Evolutionary conservation across 30 jellyfish, hydroid and myxozoan species (phyloP).

Genomic region (Chironex yamaguchii): DNA sequence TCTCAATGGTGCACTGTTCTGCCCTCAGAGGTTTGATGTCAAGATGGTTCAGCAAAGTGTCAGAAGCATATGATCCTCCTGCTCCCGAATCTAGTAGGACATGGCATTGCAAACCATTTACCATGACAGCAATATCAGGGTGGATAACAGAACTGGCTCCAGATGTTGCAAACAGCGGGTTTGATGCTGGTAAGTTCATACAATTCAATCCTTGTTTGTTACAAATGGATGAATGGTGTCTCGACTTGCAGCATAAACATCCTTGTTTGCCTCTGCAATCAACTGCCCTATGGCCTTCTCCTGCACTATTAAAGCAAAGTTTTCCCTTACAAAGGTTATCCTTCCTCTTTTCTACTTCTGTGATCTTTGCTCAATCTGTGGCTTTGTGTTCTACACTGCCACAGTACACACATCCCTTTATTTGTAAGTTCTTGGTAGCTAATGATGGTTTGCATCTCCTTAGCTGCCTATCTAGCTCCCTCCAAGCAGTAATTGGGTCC

Average conservation of each 20-base stretch:
- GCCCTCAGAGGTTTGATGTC: constrained; percentile 2
- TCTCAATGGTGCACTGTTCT: background rate
- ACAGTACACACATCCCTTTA: constrained; percentile 27
- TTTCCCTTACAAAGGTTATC: constrained; percentile 1
- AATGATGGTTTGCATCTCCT: background rate
- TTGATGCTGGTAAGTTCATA: constrained; percentile 3
- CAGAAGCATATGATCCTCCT: constrained; percentile 67
- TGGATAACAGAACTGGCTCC: constrained; percentile 9
- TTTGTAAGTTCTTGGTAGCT: background rate
- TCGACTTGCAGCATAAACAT: constrained; percentile 53
- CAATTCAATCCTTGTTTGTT: background rate
- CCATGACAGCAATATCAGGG: constrained; percentile 18
- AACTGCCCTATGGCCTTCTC: constrained; percentile 57
- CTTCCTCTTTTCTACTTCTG: constrained; percentile 26
- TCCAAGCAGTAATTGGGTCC: constrained; percentile 57
- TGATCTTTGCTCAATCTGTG: constrained; percentile 2
- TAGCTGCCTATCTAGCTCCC: constrained; percentile 19
- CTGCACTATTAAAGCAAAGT: background rate
- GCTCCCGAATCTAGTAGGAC: constrained; percentile 84
- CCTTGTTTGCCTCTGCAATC: constrained; percentile 44
- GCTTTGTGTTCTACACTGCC: constrained; percentile 29
- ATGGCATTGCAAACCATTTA: constrained; percentile 49
- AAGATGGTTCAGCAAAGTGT: constrained; percentile 40
- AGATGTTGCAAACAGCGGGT: background rate
- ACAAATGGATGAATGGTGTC: constrained; percentile 20